A percentile compares a stretch with the other conserved stretches of the same genome.
Evolutionary conservation across 2,113 vertebrate species (phyloP).

Genomic region (Menidia beryllina): DNA sequence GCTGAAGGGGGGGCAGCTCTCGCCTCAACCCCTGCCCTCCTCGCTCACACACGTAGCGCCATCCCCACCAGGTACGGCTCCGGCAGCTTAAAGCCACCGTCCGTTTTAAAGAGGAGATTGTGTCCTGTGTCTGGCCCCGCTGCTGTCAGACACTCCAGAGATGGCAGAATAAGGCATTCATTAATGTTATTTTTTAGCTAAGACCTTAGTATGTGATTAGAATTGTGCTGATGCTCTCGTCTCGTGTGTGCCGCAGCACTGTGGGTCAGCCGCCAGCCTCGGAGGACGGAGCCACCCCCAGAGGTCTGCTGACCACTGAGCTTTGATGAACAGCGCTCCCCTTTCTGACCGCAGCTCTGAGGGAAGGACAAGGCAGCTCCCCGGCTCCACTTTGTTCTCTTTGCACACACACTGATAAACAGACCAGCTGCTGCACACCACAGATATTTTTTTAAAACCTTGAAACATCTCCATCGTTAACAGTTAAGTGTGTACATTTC

Average conservation of each 20-base stretch:
- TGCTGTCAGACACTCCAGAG: neutral
- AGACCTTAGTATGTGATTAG: no score
- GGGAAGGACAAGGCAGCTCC: conserved; percentile 39
- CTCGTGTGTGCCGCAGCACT: conserved; percentile 57
- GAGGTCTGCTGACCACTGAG: conserved; percentile 94
- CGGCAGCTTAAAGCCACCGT: conserved; percentile 2
- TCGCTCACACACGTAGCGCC: conserved; percentile 78
- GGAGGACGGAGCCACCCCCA: conserved; percentile 80
- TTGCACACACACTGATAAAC: neutral
- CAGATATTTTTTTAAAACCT: neutral
- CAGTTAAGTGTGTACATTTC: neutral
- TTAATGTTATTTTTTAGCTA: no score
- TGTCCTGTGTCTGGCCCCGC: neutral
- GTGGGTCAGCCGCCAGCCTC: conserved; percentile 56
- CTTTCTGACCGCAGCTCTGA: neutral
- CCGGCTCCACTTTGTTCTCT: neutral
- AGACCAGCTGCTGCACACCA: neutral
- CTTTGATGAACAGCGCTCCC: conserved; percentile 80
- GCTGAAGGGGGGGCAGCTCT: conserved; percentile 68
- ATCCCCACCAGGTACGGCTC: conserved; percentile 82
- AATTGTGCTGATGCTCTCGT: neutral
- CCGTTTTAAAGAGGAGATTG: neutral
- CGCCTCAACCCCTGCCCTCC: conserved; percentile 60
- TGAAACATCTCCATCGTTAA: conserved; percentile 15
- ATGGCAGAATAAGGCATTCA: no score